phyloP scores from a whole-genome alignment of 2,113 vertebrate genomes.

The Rhinogobius similis region DNA sequence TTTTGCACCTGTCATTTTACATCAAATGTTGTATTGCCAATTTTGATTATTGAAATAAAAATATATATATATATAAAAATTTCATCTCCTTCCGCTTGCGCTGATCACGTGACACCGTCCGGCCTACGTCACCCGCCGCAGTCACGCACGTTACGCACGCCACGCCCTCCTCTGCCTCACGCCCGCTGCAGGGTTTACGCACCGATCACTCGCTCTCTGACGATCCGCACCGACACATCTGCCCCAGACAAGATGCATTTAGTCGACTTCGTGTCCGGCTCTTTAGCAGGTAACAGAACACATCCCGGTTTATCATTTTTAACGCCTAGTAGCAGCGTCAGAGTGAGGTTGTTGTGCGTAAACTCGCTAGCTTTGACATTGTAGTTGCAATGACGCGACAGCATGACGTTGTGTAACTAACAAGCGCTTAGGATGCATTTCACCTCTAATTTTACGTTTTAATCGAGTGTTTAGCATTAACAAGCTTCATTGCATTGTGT shows the following conservation, averaged over 20 bases:
- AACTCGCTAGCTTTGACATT: not conserved
- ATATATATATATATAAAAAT: no score
- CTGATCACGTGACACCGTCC: not conserved
- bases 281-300: constrained; percentile 86
- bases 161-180: not conserved
- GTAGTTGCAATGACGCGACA: not conserved
- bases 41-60: no score
- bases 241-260: constrained; percentile 74
- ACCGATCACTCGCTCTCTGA: not conserved
- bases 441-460: not conserved
- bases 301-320: no score
- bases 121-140: not conserved
- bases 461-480: not conserved
- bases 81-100: no score
- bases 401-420: not conserved
- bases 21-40: no score
- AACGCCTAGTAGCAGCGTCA: rapidly evolving
- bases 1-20: no score
- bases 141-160: not conserved
- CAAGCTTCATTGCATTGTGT: no score
- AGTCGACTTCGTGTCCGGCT: constrained; percentile 91
- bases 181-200: not conserved
- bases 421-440: not conserved
- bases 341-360: not conserved
- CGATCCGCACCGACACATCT: not conserved